phyloP scores from a whole-genome alignment of 2,888 invertebrate species.

The Xylota sylvarum region DNA sequence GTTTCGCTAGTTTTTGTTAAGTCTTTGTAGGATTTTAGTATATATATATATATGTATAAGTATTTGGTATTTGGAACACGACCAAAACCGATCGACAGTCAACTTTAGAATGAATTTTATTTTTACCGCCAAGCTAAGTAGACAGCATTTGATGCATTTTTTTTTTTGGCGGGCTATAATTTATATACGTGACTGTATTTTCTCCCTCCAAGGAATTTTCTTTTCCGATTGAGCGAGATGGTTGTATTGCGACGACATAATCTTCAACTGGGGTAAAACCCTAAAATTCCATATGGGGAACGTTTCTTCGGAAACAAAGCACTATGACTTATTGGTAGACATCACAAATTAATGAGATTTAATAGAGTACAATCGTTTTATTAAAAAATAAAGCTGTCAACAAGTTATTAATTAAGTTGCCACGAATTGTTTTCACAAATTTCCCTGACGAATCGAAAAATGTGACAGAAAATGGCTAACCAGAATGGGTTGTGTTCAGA shows the following conservation, averaged over 20 bases:
- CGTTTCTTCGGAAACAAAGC: too few relatives aligned
- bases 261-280: background rate
- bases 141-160: constrained; percentile 19
- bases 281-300: background rate
- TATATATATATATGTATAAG: background rate
- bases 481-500: background rate
- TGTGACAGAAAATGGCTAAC: background rate
- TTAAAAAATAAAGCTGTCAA: constrained; percentile 4
- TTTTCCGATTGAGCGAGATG: constrained; percentile 28
- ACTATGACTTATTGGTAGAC: background rate
- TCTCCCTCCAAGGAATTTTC: constrained; percentile 4
- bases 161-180: constrained; percentile 61
- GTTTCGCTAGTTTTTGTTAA: constrained; percentile 1
- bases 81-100: constrained; percentile 65
- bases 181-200: constrained; percentile 51
- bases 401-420: background rate
- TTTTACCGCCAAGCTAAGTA: constrained; percentile 22
- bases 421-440: background rate
- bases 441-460: background rate
- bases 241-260: background rate
- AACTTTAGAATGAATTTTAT: constrained; percentile 47
- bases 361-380: background rate
- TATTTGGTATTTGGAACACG: constrained; percentile 6
- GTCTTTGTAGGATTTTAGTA: background rate
- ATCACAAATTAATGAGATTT: background rate